Base-by-base conservation (phyloP, 2,888 invertebrate species). In the Ecliptopera silaceata region DNA sequence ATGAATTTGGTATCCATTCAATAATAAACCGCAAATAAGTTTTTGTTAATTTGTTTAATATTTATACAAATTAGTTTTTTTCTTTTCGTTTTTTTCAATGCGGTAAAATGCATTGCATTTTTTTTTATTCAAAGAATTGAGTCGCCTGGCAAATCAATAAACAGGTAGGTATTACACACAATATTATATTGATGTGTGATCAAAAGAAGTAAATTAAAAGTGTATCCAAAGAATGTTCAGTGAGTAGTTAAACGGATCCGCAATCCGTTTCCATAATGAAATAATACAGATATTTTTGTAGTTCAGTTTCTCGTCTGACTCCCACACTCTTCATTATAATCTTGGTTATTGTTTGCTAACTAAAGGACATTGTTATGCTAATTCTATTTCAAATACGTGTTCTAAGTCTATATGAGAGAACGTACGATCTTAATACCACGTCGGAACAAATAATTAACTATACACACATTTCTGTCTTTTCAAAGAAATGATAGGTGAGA, bases 281-380 rank as follows among this genome's bases (percentile, higher is more conserved):
- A 29, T 56, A 56, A 49, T 60, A 29, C 59, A 70, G 65, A 62
- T 64, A 60, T 61, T 70, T 70, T 66, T 65, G 69, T 66, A 49
- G 64, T 56, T 64, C 65, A 65, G 66, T 59, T 64, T 65, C 62
- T 57, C 53, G 43, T 46, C 32, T 13, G 52, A 57, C 61, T 57
- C 68, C 65, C 61, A 67, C 68, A 61, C 65, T 49, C 57, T 39
- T 34, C 36, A 41, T 43, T 58, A 56, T 56, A 52, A 39, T 58
- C 56, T 66, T 68, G 63, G 67, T 70, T 72, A 75, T 75, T 75
- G 72, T 75, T 67, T 72, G 66, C 65, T 63, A 64, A 68, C 66
- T 39, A 22, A 20, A 41, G 50, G 45, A 53, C 61, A 66, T 65
- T 75, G 59, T 64, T 62, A 68, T 64, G 61, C 58, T 51, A 65